These are phyloP conservation scores for Ibycter americanus DNA, from an alignment of 2,797 vertebrate genomes.

Conservation along the genomic window DNA sequence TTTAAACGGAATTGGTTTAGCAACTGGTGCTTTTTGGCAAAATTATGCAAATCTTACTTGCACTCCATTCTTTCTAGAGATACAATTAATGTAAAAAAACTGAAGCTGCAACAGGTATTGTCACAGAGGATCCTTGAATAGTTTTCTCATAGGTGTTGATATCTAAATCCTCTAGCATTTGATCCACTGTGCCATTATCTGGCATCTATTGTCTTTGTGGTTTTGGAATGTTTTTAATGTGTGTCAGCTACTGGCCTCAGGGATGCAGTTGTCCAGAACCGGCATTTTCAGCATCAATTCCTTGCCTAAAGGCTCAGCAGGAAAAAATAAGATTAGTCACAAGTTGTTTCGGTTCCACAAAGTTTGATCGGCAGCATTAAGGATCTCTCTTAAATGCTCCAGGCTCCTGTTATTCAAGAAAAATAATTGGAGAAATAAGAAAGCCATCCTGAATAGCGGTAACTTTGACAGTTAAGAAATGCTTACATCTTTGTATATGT, in stretches of 20 bases:
- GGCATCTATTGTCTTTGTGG: background rate
- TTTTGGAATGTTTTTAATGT: background rate
- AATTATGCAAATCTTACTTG: background rate
- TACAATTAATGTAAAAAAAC: background rate
- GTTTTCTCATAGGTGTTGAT: background rate
- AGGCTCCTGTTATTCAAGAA: background rate
- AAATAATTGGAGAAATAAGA: background rate
- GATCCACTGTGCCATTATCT: background rate
- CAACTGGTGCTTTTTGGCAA: background rate
- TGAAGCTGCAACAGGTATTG: background rate
- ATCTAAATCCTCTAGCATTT: background rate
- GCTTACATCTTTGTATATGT: background rate
- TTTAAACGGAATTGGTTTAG: background rate
- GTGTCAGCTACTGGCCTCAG: background rate
- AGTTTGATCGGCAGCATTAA: background rate
- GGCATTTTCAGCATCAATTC: background rate
- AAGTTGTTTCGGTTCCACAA: background rate
- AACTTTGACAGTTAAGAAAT: background rate
- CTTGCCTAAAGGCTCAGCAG: background rate
- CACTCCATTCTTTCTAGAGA: background rate
- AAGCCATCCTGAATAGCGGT: background rate
- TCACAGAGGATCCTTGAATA: background rate
- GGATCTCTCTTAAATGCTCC: background rate
- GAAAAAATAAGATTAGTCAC: background rate
- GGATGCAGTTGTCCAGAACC: background rate